These are phyloP conservation scores for Trissolcus brochymenae DNA, from an alignment of 2,888 invertebrate genomes.

Conservation along the genomic window DNA sequence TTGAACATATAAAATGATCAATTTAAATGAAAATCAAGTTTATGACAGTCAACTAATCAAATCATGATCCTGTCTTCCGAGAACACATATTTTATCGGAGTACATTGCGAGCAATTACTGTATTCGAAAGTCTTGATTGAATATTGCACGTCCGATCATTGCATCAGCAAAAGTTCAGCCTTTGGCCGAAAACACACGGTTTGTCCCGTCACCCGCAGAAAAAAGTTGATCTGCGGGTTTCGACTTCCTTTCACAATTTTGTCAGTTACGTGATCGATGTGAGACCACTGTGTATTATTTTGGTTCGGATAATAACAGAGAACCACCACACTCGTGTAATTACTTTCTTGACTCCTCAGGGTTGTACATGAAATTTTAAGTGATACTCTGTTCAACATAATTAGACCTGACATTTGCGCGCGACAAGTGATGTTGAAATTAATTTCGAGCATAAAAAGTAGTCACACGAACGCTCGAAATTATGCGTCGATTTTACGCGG, in stretches of 20 bases:
- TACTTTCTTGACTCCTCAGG: constrained; percentile 24
- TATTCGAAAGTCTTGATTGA: constrained; percentile 17
- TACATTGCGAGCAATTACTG: constrained; percentile 13
- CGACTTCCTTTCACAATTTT: constrained; percentile 38
- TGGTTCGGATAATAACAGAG: constrained; percentile 40
- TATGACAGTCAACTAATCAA: background rate
- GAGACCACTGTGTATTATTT: constrained; percentile 18
- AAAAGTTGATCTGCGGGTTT: constrained; percentile 21
- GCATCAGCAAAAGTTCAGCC: background rate
- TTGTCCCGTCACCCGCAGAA: background rate
- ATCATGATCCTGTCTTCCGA: constrained; percentile 13
- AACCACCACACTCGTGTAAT: constrained; percentile 18
- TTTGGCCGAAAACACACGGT: too few species aligned
- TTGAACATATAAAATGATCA: too few species aligned
- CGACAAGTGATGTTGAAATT: constrained; percentile 18
- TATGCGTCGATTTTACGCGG: background rate
- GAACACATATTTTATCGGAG: constrained; percentile 13
- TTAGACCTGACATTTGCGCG: constrained; percentile 9
- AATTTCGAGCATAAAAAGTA: constrained; percentile 3
- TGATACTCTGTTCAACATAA: background rate
- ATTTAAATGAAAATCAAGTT: too few species aligned
- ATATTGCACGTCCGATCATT: background rate
- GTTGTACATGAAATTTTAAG: constrained; percentile 18
- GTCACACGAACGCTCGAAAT: background rate
- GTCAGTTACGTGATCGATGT: constrained; percentile 37